Evolutionary conservation across 2,888 invertebrate species (phyloP).

Genomic region (Magallana nippona): DNA sequence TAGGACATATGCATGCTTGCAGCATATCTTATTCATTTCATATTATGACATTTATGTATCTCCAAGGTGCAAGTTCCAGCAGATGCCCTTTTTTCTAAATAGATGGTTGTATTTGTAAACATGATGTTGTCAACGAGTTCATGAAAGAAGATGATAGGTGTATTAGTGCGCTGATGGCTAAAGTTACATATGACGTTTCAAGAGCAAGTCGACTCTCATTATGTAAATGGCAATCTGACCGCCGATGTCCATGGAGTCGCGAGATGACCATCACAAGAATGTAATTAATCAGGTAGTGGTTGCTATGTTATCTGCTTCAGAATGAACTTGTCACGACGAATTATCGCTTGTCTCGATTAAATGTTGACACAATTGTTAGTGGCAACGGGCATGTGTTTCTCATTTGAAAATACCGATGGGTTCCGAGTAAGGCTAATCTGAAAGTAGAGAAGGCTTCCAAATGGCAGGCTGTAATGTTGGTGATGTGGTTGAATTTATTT

Average conservation of each 20-base stretch:
- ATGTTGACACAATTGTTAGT: background rate
- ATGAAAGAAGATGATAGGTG: no score
- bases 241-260: background rate
- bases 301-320: background rate
- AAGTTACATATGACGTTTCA: no score
- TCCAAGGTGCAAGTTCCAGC: no score
- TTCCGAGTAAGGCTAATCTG: background rate
- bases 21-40: no score
- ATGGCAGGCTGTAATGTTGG: constrained; percentile 15
- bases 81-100: no score
- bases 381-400: background rate
- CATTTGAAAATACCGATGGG: background rate
- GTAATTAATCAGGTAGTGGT: background rate
- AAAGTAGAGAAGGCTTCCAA: background rate
- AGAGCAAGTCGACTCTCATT: no score
- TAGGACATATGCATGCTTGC: no score
- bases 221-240: no score
- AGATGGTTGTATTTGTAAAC: no score
- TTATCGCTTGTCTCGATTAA: background rate
- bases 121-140: no score
- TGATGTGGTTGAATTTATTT: background rate
- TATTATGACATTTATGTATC: no score
- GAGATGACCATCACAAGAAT: constrained; percentile 2
- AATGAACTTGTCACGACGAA: background rate
- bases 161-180: no score